phyloP scores from a whole-genome alignment of 2,113 vertebrate species.

The Nannospalax galili region DNA sequence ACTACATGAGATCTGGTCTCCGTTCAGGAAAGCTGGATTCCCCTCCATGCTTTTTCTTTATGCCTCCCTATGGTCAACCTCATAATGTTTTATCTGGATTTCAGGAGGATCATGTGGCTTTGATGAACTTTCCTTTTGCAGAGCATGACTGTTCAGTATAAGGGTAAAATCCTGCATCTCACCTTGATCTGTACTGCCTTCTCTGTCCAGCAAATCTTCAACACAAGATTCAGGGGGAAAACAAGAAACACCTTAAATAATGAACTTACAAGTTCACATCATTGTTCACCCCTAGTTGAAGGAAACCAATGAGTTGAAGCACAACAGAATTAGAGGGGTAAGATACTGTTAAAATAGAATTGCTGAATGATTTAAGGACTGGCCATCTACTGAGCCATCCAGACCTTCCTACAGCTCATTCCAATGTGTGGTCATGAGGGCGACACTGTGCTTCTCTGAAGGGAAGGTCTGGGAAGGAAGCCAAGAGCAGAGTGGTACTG shows the following conservation, averaged over 20 bases:
- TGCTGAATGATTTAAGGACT: neutral
- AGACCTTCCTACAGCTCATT: neutral
- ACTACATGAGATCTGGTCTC: neutral
- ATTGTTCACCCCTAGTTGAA: neutral
- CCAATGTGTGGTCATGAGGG: neutral
- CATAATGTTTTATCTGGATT: neutral
- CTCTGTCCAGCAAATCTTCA: neutral
- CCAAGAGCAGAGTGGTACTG: neutral
- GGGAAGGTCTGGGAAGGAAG: neutral
- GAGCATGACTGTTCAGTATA: neutral
- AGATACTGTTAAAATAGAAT: conserved; percentile 24
- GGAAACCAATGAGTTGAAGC: neutral
- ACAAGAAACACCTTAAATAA: neutral
- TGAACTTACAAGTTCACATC: neutral
- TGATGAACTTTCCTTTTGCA: neutral
- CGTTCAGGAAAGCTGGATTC: neutral
- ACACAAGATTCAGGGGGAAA: neutral
- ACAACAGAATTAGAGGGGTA: neutral
- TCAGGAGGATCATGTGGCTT: neutral
- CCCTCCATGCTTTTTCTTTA: neutral
- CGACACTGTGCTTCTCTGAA: neutral
- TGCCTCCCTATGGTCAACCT: neutral
- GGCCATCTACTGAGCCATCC: neutral
- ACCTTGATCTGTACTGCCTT: neutral
- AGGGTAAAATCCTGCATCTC: neutral